phyloP scores from a whole-genome alignment of 2,113 vertebrate species.

The Ciconia boyciana region DNA sequence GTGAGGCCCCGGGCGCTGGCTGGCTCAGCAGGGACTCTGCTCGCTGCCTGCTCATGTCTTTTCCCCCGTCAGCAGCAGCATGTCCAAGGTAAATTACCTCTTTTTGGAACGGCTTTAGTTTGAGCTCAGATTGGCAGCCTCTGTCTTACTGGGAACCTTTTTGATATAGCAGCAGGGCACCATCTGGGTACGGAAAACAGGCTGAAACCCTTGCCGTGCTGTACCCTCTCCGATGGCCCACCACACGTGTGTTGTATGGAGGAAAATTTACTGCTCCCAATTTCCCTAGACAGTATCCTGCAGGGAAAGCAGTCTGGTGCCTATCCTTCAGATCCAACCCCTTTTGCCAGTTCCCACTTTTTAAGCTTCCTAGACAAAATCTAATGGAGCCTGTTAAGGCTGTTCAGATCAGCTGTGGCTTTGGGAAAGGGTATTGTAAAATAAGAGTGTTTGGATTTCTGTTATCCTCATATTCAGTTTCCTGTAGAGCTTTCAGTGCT shows the following conservation, averaged over 20 bases:
- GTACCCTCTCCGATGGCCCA: background rate
- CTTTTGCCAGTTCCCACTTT: background rate
- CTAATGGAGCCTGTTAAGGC: background rate
- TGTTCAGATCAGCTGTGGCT: background rate
- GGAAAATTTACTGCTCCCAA: background rate
- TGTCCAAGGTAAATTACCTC: background rate
- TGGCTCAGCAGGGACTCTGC: background rate
- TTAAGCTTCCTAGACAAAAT: background rate
- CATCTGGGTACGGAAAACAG: background rate
- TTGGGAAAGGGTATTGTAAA: background rate
- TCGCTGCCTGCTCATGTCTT: background rate
- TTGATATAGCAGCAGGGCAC: background rate
- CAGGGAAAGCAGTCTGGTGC: background rate
- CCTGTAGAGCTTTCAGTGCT: background rate
- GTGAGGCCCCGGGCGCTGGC: background rate
- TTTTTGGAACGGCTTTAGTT: background rate
- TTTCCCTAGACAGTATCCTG: background rate
- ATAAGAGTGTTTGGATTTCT: background rate
- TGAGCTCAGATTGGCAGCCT: background rate
- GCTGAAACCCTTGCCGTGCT: background rate
- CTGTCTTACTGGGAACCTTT: background rate
- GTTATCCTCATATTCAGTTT: background rate
- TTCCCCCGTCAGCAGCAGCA: constrained; percentile 1
- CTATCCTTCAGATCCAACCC: background rate
- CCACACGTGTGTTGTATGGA: accelerated